A percentile compares a stretch with the other conserved stretches of the same genome.
These are phyloP conservation scores for Excalfactoria chinensis DNA, from an alignment of 2,113 vertebrate species.

Conservation along the genomic window DNA sequence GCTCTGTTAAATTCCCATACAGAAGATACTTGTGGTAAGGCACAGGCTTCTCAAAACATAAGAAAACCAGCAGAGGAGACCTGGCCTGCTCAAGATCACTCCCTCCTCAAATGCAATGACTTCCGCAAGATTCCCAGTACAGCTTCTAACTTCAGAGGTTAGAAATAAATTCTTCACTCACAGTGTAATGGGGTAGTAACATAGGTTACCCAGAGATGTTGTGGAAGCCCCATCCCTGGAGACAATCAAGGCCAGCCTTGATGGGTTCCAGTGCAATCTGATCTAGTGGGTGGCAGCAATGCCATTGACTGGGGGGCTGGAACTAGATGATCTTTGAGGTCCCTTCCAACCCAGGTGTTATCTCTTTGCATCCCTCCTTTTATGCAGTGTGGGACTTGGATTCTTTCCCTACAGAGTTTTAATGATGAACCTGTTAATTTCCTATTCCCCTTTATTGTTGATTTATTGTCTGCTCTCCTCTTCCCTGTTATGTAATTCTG, in stretches of 20 bases:
- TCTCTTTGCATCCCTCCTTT: neutral
- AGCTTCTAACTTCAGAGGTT: neutral
- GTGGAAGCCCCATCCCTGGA: no score
- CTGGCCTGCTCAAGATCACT: neutral
- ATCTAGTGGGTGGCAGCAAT: no score
- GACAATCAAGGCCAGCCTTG: no score
- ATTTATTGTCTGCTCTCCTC: neutral
- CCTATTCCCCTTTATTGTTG: neutral
- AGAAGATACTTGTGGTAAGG: neutral
- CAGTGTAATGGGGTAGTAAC: no score
- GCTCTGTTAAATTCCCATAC: neutral
- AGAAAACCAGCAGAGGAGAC: neutral
- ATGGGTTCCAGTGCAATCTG: no score
- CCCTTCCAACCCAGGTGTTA: neutral
- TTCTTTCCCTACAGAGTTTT: neutral
- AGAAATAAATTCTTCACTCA: no score
- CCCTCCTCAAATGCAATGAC: neutral
- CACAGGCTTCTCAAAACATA: neutral
- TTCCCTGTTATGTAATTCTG: neutral
- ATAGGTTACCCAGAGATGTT: no score
- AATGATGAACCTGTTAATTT: neutral
- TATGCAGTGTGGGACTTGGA: neutral
- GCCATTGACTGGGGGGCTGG: no score
- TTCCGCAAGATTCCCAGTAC: neutral
- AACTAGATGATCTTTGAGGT: no score